Evolutionary conservation across 2,797 vertebrate species (phyloP).

Genomic region (Eulemur albifrons): DNA sequence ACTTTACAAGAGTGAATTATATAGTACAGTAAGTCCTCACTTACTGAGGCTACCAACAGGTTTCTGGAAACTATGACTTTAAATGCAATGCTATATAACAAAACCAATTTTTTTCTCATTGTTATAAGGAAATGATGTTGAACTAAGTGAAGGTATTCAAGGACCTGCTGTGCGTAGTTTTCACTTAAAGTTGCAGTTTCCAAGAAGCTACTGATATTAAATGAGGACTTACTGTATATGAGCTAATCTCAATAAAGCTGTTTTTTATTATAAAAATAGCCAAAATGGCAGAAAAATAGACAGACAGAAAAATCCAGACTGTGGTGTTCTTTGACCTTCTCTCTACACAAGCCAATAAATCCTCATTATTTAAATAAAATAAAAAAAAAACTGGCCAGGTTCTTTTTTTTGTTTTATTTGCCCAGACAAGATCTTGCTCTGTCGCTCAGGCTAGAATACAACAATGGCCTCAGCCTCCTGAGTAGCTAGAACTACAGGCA

Average conservation of each 20-base stretch:
- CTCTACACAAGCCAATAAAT: neutral
- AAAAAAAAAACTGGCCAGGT: neutral
- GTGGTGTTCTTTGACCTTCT: neutral
- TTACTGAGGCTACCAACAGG: neutral
- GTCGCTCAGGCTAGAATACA: neutral
- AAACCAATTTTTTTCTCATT: neutral
- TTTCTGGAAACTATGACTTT: neutral
- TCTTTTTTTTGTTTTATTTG: neutral
- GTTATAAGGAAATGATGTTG: neutral
- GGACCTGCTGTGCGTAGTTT: neutral
- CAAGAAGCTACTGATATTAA: neutral
- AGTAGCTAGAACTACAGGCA: neutral
- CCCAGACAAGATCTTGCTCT: neutral
- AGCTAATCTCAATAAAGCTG: neutral
- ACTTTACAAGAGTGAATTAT: neutral
- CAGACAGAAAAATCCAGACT: slow-evolving; percentile 13
- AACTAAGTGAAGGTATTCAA: neutral
- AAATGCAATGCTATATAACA: neutral
- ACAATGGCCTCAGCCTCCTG: neutral
- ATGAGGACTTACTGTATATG: neutral
- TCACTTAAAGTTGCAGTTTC: neutral
- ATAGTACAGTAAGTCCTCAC: neutral
- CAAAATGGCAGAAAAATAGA: neutral
- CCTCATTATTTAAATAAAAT: neutral
- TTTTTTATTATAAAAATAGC: neutral